A percentile compares a stretch with the other conserved stretches of the same genome.
phyloP scores from a whole-genome alignment of 2,888 invertebrate species.

The Branchipolynoe longqiensis region DNA sequence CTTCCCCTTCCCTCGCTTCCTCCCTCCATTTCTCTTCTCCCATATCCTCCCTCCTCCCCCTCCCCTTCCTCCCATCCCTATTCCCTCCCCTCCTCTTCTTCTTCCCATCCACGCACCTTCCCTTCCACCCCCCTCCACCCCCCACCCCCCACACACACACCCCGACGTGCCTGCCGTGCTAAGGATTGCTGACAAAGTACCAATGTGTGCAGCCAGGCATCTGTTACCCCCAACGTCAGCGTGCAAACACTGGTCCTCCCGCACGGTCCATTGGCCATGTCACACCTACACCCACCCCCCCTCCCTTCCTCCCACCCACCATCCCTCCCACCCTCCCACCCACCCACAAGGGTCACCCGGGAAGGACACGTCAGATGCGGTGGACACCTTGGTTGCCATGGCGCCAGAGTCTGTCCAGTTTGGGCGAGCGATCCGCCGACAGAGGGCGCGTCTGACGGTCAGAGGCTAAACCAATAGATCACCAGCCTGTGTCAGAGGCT shows the following conservation, averaged over 20 bases:
- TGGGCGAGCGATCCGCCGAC: constrained; percentile 38
- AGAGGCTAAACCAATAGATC: constrained; percentile 53
- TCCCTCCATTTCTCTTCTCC: too few relatives aligned
- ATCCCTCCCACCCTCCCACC: too few relatives aligned
- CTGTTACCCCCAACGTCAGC: constrained; percentile 11
- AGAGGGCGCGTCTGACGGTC: constrained; percentile 10
- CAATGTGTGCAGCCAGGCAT: constrained; percentile 9
- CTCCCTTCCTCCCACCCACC: too few relatives aligned
- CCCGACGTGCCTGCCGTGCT: neutral
- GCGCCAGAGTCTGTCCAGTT: neutral
- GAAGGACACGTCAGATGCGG: neutral
- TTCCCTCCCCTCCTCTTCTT: neutral
- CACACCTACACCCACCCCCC: neutral
- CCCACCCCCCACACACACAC: neutral
- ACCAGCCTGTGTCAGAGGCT: constrained; percentile 14
- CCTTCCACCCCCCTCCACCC: neutral
- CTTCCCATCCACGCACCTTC: neutral
- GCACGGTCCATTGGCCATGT: constrained; percentile 31
- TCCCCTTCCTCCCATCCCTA: neutral
- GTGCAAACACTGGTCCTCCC: constrained; percentile 7
- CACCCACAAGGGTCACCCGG: neutral
- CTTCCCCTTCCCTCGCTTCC: too few relatives aligned
- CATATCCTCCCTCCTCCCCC: constrained; percentile 2
- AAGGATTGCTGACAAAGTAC: constrained; percentile 3
- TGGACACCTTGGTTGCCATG: constrained; percentile 19